Conservation (phyloP, 1,140 invertebrate species). For the Caerostris extrusa region DNA sequence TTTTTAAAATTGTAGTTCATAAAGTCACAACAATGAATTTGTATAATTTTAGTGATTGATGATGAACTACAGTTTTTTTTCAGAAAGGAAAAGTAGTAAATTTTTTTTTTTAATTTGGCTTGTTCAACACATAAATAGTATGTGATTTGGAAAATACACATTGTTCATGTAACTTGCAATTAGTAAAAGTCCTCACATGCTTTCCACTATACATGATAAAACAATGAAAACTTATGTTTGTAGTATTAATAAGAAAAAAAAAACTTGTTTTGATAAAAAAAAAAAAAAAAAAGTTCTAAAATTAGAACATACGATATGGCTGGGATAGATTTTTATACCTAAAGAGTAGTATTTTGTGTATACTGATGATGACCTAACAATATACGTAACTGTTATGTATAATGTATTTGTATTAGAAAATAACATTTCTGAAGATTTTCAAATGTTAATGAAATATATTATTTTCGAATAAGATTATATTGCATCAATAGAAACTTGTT, state of each 20-base stretch:
- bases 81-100: too few species aligned
- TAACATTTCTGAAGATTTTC: neutral
- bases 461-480: neutral
- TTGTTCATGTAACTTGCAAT: neutral
- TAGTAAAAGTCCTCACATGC: neutral
- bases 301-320: constrained; percentile 22
- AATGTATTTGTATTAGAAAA: neutral
- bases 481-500: neutral
- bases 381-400: constrained; percentile 1
- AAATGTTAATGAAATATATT: neutral
- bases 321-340: constrained; percentile 51
- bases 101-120: too few species aligned
- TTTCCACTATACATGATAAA: neutral
- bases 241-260: neutral
- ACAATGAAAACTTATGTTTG: neutral
- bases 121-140: too few species aligned
- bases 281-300: neutral
- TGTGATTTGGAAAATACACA: neutral
- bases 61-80: too few species aligned
- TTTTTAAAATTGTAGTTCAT: too few species aligned
- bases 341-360: constrained; percentile 56
- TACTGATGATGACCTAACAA: constrained; percentile 7
- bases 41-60: too few species aligned
- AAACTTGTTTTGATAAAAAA: neutral
- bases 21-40: too few species aligned